Percentiles rank a stretch among this genome's conserved stretches.
Evolutionary conservation across 2,888 invertebrate species (phyloP).

Genomic region (Scaptomyza caliginosa): DNA sequence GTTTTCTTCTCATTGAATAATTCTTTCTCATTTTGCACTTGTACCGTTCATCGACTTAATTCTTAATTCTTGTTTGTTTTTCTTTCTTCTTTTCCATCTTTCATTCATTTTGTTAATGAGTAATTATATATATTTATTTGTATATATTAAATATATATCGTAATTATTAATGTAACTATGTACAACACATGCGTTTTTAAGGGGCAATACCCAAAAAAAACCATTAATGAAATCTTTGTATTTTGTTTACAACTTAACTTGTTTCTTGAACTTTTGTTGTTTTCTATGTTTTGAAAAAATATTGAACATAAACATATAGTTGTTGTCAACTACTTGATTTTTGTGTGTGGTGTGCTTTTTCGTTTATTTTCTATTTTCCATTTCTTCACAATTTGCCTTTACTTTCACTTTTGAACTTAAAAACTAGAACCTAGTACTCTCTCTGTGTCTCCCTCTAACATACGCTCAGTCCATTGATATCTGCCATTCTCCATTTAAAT

Average conservation of each 20-base stretch:
- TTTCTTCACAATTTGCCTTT: conserved; percentile 59
- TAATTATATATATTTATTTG: conserved; percentile 56
- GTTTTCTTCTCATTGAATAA: conserved; percentile 41
- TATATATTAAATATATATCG: conserved; percentile 60
- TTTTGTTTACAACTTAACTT: conserved; percentile 68
- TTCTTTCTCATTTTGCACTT: conserved; percentile 67
- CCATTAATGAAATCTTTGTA: conserved; percentile 72
- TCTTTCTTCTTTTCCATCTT: conserved; percentile 18
- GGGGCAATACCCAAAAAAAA: conserved; percentile 41
- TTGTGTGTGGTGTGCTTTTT: conserved; percentile 56
- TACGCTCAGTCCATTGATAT: conserved; percentile 83
- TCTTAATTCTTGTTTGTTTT: conserved; percentile 46
- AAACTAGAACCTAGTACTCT: conserved; percentile 70
- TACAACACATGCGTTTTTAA: conserved; percentile 65
- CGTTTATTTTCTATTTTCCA: conserved; percentile 26
- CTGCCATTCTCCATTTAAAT: conserved; percentile 50
- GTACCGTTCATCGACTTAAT: conserved; percentile 76
- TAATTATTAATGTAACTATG: conserved; percentile 72
- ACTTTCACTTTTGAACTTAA: conserved; percentile 58
- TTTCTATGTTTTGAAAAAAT: conserved; percentile 51
- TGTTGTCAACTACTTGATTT: conserved; percentile 17
- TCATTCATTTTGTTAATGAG: conserved; percentile 60
- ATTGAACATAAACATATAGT: conserved; percentile 58
- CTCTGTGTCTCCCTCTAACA: conserved; percentile 45
- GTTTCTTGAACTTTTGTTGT: conserved; percentile 36